A percentile compares a stretch with the other conserved stretches of the same genome.
Conservation (phyloP, 2,888 invertebrate genomes). For the Epirrhoe tristata region DNA sequence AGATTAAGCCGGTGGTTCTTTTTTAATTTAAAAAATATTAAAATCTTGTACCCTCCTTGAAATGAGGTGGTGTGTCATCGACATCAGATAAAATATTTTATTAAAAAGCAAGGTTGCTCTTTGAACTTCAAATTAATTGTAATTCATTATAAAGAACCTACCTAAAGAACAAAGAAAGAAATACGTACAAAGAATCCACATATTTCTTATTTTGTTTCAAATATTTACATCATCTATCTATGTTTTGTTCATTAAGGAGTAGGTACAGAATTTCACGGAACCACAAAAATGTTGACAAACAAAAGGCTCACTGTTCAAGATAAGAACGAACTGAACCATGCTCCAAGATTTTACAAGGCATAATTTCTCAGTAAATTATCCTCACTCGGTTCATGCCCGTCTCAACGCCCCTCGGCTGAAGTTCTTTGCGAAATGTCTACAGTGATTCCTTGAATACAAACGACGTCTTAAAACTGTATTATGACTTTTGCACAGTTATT, state of each 20-base stretch:
- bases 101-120: neutral
- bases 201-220: neutral
- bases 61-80: slow-evolving; percentile 43
- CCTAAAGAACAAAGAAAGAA: too few relatives aligned
- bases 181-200: neutral
- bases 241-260: too few relatives aligned
- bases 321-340: slow-evolving; percentile 49
- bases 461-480: slow-evolving; percentile 78
- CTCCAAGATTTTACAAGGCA: slow-evolving; percentile 66
- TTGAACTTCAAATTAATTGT: too few relatives aligned
- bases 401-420: slow-evolving; percentile 69
- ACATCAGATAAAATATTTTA: neutral
- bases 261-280: slow-evolving; percentile 6
- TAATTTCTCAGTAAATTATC: slow-evolving; percentile 80
- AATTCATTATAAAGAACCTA: too few relatives aligned
- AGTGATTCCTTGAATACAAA: slow-evolving; percentile 86
- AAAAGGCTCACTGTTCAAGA: slow-evolving; percentile 35
- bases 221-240: too few relatives aligned
- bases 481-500: slow-evolving; percentile 79
- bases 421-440: slow-evolving; percentile 84
- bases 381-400: slow-evolving; percentile 72
- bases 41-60: slow-evolving; percentile 54
- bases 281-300: slow-evolving; percentile 42
- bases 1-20: slow-evolving; percentile 81
- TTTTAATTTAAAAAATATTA: slow-evolving; percentile 82